A percentile compares a stretch with the other conserved stretches of the same genome.
Conservation (phyloP, 2,113 vertebrate species). For the Alligator sinensis region DNA sequence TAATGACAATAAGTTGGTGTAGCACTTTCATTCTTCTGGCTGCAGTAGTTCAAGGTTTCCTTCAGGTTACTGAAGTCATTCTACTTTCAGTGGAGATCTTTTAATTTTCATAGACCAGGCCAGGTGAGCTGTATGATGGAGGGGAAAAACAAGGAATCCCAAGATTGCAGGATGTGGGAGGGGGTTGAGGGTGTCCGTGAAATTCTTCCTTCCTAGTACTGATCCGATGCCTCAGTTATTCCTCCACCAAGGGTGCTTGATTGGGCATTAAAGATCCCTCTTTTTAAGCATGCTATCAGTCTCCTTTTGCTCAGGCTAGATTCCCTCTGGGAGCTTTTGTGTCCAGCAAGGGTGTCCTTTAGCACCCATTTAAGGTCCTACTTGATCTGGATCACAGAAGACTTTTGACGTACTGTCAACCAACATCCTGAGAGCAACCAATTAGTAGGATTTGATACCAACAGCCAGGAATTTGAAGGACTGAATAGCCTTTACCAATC, state of each 20-base stretch:
- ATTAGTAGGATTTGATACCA: neutral
- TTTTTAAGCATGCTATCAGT: fast-evolving
- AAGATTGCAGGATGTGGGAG: neutral
- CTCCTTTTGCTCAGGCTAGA: neutral
- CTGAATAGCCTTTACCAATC: neutral
- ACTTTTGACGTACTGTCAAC: neutral
- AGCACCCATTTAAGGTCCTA: neutral
- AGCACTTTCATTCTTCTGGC: neutral
- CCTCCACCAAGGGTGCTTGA: too few relatives aligned
- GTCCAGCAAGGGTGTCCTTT: fast-evolving
- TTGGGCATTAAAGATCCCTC: neutral
- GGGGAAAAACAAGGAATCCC: neutral
- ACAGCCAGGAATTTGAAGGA: neutral
- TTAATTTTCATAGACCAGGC: neutral
- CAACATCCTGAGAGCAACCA: neutral
- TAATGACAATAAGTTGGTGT: neutral
- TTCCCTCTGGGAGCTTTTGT: neutral
- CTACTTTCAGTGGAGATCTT: fast-evolving
- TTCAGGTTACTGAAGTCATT: neutral
- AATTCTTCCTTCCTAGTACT: neutral
- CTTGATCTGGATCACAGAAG: neutral
- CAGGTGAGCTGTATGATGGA: neutral
- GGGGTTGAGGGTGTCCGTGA: fast-evolving
- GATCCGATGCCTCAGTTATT: neutral
- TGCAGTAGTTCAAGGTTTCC: neutral